Evolutionary conservation across 2,888 invertebrate species (phyloP).

Genomic region (Agrotis clavis): DNA sequence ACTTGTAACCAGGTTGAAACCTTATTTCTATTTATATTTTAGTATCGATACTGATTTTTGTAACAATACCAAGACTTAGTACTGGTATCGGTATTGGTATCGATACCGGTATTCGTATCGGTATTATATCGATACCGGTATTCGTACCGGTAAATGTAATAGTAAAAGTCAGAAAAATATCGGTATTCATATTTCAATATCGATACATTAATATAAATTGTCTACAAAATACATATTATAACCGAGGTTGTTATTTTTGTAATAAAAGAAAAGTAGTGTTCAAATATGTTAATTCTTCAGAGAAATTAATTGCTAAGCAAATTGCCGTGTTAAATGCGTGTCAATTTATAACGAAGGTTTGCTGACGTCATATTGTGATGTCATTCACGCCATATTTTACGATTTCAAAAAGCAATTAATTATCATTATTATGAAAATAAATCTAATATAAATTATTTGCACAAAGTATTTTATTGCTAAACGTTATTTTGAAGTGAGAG

Average conservation of each 20-base stretch:
- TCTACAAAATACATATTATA: constrained; percentile 17
- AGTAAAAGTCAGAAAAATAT: neutral
- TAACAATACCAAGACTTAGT: neutral
- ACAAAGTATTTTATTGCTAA: too few species aligned
- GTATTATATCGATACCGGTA: neutral
- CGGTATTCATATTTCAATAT: neutral
- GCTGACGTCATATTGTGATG: too few species aligned
- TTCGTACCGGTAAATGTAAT: too few species aligned
- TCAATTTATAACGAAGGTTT: too few species aligned
- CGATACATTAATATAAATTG: neutral
- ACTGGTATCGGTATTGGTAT: neutral
- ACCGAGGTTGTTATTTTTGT: constrained; percentile 47
- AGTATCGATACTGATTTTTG: constrained; percentile 23
- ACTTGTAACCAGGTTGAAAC: constrained; percentile 16
- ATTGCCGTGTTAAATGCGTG: neutral
- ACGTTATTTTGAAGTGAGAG: too few species aligned
- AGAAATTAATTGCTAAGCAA: neutral
- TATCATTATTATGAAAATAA: too few species aligned
- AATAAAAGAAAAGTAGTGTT: constrained; percentile 28
- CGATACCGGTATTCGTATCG: too few species aligned
- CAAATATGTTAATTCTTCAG: neutral
- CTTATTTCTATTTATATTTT: constrained; percentile 14
- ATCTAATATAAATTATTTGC: too few species aligned
- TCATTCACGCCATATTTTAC: too few species aligned
- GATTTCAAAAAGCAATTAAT: too few species aligned